Percentiles rank a stretch among this genome's conserved stretches.
Conservation (phyloP, 2,888 invertebrate genomes). For the Orthonychiurus folsomi region DNA sequence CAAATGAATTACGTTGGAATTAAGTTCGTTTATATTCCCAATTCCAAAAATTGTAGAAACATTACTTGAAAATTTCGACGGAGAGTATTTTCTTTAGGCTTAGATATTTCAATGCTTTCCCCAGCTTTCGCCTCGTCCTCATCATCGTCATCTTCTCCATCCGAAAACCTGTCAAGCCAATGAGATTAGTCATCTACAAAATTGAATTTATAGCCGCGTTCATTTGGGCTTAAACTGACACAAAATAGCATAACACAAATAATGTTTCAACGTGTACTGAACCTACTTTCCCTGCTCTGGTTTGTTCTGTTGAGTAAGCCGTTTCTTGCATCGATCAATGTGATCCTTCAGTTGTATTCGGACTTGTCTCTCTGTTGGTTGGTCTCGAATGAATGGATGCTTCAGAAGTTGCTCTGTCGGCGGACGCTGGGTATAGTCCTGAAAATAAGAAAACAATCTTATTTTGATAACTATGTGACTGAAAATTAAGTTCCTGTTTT, state of each 20-base stretch:
- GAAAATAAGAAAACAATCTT: too few relatives aligned
- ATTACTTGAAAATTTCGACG: slow-evolving; percentile 83
- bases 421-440: slow-evolving; percentile 97
- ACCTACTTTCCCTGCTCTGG: slow-evolving; percentile 54
- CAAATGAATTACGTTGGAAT: background rate
- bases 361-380: slow-evolving; percentile 96
- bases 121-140: slow-evolving; percentile 86
- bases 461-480: too few relatives aligned
- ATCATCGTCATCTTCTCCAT: slow-evolving; percentile 56
- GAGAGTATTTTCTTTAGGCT: slow-evolving; percentile 84
- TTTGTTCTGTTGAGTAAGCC: slow-evolving; percentile 45
- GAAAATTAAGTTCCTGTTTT: too few relatives aligned
- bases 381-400: slow-evolving; percentile 96
- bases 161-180: slow-evolving; percentile 32
- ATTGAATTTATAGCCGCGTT: background rate
- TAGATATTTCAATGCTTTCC: slow-evolving; percentile 84
- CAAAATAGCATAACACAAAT: too few relatives aligned
- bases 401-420: slow-evolving; percentile 96
- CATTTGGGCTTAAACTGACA: background rate
- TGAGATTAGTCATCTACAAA: background rate
- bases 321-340: slow-evolving; percentile 93
- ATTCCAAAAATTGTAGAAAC: too few relatives aligned
- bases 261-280: background rate
- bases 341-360: slow-evolving; percentile 98
- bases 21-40: too few relatives aligned